Conservation (phyloP, 2,888 invertebrate genomes). For the Dynastes grantii region DNA sequence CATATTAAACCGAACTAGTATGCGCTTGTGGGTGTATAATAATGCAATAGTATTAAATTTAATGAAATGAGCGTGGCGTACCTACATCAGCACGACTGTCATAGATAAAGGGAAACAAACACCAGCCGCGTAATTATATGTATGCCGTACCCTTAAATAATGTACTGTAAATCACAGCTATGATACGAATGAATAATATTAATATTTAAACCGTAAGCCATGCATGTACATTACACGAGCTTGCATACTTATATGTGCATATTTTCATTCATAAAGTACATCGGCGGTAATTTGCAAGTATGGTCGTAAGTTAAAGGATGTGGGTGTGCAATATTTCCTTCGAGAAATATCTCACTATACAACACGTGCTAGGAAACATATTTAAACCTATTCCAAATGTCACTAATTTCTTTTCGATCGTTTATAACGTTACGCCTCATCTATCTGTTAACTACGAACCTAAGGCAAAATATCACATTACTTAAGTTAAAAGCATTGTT, state of each 20-base stretch:
- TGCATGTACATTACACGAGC: not conserved
- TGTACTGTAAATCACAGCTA: constrained; percentile 24
- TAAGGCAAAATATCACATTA: constrained; percentile 39
- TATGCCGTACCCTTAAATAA: constrained; percentile 13
- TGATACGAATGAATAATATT: constrained; percentile 29
- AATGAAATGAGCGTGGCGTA: constrained; percentile 40
- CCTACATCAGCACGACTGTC: constrained; percentile 43
- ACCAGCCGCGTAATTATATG: constrained; percentile 42
- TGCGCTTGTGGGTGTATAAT: constrained; percentile 32
- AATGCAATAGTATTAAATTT: constrained; percentile 42
- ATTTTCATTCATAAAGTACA: constrained; percentile 31
- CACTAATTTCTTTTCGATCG: constrained; percentile 54
- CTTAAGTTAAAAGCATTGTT: constrained; percentile 46
- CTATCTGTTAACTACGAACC: constrained; percentile 54
- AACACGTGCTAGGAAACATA: constrained; percentile 41
- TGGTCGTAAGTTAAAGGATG: not conserved
- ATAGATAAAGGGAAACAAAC: constrained; percentile 49
- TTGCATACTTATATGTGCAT: not conserved
- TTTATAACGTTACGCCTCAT: constrained; percentile 55
- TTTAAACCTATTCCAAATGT: constrained; percentile 52
- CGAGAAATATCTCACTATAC: constrained; percentile 7
- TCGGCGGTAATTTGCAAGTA: constrained; percentile 5
- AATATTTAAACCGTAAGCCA: constrained; percentile 24
- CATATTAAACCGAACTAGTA: not conserved
- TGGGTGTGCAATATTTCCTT: constrained; percentile 8